Base-by-base conservation (phyloP, 1,140 invertebrate genomes). In the Tribolium castaneum region DNA sequence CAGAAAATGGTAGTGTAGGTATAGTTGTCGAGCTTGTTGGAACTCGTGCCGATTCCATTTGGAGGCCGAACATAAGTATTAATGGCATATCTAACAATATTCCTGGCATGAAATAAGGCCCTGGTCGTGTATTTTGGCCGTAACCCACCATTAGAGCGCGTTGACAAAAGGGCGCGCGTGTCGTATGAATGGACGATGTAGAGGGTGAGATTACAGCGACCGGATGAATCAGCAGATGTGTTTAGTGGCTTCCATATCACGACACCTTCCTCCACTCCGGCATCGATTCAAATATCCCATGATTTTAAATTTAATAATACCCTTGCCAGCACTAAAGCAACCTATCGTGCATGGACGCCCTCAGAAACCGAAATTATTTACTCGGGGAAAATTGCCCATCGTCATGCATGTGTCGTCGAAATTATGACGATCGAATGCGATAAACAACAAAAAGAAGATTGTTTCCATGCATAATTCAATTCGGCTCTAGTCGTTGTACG, bases 211-310 rank as follows among this genome's bases (percentile, higher is more conserved):
- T 73, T 73, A 73, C 71, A 73, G 49, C 52, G 49, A 73, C 71
- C 71, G 71, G 71, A 73, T 73, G 71, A 73, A 73, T 73, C 71
- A 73, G 71, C 71, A 73, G 71, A 73, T 73, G 71, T 73, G 30
- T 66, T 66, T 66, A 30, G 49, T 51, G 71, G 52, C 71, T 66
- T 66, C 59, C 59, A 66, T 66, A 66, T 66, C 59, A 66, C 59
- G 59, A 66, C 71, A 73, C 71, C 71, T 73, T 73, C 71, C 49
- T 51, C 71, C 12, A 14, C 39, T 22, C 9, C 45, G 52, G 30
- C 52, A 52, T 73, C 22, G 49, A 52, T 66, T 66, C 59, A 35
- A 66, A 66, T 62, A 62, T 30, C 59, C 30, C 59, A 66, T 66
- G 59, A 66, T 66, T 66, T 66, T 66, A 66, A 66, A 66, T 35